Evolutionary conservation across 2,888 invertebrate species (phyloP).

Genomic region (Cryptophagus acutangulus): DNA sequence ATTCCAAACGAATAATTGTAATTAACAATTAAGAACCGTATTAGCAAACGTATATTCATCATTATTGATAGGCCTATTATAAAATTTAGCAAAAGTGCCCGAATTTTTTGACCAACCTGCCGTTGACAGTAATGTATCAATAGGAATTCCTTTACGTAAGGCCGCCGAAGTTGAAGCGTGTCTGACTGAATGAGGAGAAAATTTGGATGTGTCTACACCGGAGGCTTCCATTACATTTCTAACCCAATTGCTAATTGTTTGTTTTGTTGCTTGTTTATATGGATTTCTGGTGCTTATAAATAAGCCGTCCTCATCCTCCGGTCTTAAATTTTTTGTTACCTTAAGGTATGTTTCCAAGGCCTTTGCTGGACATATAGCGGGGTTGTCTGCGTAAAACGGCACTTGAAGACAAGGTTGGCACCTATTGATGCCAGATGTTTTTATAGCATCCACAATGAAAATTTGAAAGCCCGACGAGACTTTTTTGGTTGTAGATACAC

Average conservation of each 20-base stretch:
- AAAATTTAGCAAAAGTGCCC: too few relatives aligned
- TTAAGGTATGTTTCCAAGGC: not conserved
- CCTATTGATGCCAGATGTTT: not conserved
- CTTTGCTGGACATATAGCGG: not conserved
- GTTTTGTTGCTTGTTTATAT: not conserved
- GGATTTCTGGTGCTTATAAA: not conserved
- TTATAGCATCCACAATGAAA: not conserved
- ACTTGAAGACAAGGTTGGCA: not conserved
- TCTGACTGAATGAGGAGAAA: not conserved
- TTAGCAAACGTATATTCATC: too few relatives aligned
- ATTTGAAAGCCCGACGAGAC: not conserved
- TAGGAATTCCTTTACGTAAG: not conserved
- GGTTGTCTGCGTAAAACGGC: not conserved
- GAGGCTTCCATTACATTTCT: not conserved
- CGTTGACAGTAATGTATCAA: too few relatives aligned
- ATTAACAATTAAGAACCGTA: too few relatives aligned
- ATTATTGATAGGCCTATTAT: too few relatives aligned
- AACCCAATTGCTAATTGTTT: constrained; percentile 1
- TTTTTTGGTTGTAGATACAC: not conserved
- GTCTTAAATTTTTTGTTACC: not conserved
- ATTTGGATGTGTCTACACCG: not conserved
- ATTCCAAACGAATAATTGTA: too few relatives aligned
- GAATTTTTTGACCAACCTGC: too few relatives aligned
- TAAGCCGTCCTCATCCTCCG: not conserved
- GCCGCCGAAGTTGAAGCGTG: not conserved